Conservation (phyloP, 2,113 vertebrate genomes). For the Chaenogobius annularis region DNA sequence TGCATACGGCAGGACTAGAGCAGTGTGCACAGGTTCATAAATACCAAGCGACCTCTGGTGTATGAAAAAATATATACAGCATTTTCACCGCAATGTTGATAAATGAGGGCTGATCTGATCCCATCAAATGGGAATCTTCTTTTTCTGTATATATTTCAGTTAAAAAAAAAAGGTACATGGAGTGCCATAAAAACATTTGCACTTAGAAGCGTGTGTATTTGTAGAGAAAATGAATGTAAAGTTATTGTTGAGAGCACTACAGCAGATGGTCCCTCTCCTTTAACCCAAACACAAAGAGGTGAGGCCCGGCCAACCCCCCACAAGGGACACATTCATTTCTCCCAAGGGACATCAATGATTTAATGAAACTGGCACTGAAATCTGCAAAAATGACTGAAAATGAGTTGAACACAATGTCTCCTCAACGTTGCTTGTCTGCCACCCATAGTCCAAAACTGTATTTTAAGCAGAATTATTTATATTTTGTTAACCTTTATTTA, state of each 20-base stretch:
- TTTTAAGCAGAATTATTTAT: too few species aligned
- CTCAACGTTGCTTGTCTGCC: background rate
- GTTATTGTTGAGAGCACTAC: constrained; percentile 47
- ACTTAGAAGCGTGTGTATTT: constrained; percentile 8
- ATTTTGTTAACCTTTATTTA: too few species aligned
- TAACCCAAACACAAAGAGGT: constrained; percentile 71
- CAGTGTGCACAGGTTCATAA: too few species aligned
- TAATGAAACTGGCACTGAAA: background rate
- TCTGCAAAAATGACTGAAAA: background rate
- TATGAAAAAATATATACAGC: too few species aligned
- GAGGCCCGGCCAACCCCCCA: constrained; percentile 52
- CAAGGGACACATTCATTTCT: constrained; percentile 71
- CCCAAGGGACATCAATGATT: constrained; percentile 47
- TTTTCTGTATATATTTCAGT: background rate
- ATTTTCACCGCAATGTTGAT: too few species aligned
- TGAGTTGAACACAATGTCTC: background rate
- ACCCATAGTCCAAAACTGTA: background rate
- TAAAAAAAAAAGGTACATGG: background rate
- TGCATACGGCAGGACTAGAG: too few species aligned
- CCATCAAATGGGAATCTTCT: background rate
- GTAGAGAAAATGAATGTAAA: constrained; percentile 43
- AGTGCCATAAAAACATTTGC: background rate
- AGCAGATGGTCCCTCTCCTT: constrained; percentile 65
- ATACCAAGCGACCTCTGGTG: too few species aligned
- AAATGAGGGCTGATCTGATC: background rate